These are phyloP conservation scores for Chrysochloris asiatica DNA, from an alignment of 2,113 vertebrate species.

Conservation along the genomic window DNA sequence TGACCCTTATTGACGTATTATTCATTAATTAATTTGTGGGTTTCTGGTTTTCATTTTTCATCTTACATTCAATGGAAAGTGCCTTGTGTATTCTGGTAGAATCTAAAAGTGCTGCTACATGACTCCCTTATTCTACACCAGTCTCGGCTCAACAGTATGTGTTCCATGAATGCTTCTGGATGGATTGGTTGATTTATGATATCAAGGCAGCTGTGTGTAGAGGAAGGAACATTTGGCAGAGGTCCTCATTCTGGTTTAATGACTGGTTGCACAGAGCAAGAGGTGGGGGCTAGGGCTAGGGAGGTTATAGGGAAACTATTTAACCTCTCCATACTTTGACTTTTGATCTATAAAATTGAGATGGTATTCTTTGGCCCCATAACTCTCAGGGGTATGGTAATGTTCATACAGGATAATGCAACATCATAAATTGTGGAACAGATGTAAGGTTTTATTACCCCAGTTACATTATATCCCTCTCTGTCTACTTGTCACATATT, in stretches of 20 bases:
- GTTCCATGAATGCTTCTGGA: not conserved
- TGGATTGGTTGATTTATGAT: not conserved
- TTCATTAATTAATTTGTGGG: not conserved
- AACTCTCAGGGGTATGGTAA: slow-evolving; percentile 33
- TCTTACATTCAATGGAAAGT: not conserved
- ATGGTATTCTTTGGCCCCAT: not conserved
- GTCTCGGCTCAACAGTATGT: not conserved
- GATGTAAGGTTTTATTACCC: slow-evolving; percentile 54
- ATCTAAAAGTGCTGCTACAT: not conserved
- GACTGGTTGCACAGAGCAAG: not conserved
- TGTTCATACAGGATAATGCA: slow-evolving; percentile 46
- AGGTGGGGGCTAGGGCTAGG: not conserved
- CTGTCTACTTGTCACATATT: slow-evolving; percentile 23
- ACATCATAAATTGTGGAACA: slow-evolving; percentile 24
- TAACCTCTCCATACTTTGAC: not conserved
- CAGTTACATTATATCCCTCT: slow-evolving; percentile 26
- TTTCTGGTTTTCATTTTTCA: not conserved
- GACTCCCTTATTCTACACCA: not conserved
- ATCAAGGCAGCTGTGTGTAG: not conserved
- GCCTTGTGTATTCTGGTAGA: not conserved
- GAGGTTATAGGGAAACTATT: not conserved
- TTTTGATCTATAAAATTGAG: slow-evolving; percentile 16
- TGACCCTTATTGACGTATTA: not conserved
- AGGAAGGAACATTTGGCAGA: not conserved
- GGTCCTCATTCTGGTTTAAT: not conserved